phyloP scores from a whole-genome alignment of 2,113 vertebrate genomes.

The Phoenicopterus ruber region DNA sequence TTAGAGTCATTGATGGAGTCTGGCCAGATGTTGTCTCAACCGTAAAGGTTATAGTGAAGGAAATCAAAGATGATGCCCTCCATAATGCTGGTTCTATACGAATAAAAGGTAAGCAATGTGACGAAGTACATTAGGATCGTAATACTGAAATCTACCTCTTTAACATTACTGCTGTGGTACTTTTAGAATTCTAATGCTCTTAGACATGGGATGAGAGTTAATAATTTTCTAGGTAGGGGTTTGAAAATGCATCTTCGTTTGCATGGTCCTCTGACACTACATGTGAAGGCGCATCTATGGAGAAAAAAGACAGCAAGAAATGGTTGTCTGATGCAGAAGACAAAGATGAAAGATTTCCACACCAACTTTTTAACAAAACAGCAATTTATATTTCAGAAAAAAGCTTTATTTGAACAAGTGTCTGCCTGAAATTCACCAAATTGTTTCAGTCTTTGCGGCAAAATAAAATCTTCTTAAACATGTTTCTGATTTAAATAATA shows the following conservation, averaged over 20 bases:
- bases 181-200: background rate
- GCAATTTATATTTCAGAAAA: background rate
- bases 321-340: background rate
- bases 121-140: accelerated
- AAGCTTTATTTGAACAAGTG: background rate
- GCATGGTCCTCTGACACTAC: background rate
- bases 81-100: conserved; percentile 79
- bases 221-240: background rate
- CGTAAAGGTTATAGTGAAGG: conserved; percentile 76
- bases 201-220: background rate
- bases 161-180: background rate
- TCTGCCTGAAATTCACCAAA: background rate
- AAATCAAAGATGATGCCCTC: conserved; percentile 77
- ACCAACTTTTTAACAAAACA: background rate
- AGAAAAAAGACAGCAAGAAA: background rate
- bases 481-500: background rate
- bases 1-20: conserved; percentile 80
- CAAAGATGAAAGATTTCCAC: background rate
- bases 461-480: background rate
- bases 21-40: conserved; percentile 89
- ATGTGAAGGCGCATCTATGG: background rate
- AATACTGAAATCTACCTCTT: background rate
- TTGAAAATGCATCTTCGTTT: background rate
- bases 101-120: conserved; percentile 73
- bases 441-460: background rate